Conservation (phyloP, 2,888 invertebrate species). For the Onthophagus sagittarius region DNA sequence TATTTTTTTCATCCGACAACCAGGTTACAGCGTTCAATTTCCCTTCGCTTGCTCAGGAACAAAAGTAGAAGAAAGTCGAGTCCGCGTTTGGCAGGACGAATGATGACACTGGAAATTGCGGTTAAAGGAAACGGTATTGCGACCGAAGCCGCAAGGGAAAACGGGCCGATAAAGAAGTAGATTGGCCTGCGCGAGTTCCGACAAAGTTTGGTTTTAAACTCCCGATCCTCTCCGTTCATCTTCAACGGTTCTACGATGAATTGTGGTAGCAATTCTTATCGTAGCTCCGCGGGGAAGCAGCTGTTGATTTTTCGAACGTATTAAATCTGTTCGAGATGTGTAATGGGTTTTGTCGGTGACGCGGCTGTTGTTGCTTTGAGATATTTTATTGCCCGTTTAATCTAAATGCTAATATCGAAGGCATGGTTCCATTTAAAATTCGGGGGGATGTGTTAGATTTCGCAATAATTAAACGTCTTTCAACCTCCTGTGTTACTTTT, state of each 20-base stretch:
- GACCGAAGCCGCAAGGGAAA: background rate
- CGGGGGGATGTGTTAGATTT: background rate
- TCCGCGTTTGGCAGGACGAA: slow-evolving; percentile 1
- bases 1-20: background rate
- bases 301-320: slow-evolving; percentile 6
- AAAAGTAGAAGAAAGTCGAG: background rate
- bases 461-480: slow-evolving; percentile 7
- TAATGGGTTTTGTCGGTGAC: background rate
- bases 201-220: background rate
- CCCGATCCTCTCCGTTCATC: background rate
- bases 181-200: slow-evolving; percentile 2
- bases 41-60: background rate
- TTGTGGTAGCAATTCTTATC: slow-evolving; percentile 1
- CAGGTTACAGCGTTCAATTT: background rate
- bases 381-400: background rate
- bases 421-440: background rate
- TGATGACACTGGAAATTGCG: background rate
- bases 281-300: background rate
- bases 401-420: background rate
- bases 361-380: background rate
- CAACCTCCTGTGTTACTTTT: background rate
- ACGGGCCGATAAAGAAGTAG: slow-evolving; percentile 10
- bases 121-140: background rate
- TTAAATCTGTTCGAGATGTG: slow-evolving; percentile 4
- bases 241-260: background rate